Conservation (phyloP, 2,113 vertebrate species). For the Agapornis roseicollis region DNA sequence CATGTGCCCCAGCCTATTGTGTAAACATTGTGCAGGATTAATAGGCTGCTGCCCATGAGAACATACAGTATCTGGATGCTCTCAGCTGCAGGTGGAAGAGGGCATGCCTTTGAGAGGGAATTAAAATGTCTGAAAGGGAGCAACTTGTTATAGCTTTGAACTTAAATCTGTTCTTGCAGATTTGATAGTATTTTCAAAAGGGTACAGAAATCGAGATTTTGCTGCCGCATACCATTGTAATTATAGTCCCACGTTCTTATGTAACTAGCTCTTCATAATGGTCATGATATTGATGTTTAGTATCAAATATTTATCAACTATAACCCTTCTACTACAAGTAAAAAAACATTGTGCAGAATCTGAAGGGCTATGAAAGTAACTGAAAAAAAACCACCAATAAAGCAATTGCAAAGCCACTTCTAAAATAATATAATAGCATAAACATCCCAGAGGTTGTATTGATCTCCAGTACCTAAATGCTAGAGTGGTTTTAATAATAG, state of each 20-base stretch:
- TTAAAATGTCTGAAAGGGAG: neutral
- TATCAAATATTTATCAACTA: neutral
- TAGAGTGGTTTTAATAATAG: slow-evolving; percentile 71
- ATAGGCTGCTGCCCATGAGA: neutral
- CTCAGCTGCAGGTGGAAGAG: neutral
- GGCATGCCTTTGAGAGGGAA: neutral
- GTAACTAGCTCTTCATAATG: neutral
- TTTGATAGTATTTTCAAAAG: neutral
- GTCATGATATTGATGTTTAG: neutral
- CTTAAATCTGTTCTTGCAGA: neutral
- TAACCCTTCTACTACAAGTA: neutral
- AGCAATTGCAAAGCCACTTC: slow-evolving; percentile 43
- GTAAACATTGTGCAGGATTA: neutral
- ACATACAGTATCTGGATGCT: neutral
- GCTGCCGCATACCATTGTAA: neutral
- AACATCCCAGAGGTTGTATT: slow-evolving; percentile 49
- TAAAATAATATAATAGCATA: slow-evolving; percentile 56
- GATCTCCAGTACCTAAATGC: slow-evolving; percentile 59
- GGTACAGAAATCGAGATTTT: neutral
- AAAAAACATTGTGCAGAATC: neutral
- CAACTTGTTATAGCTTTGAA: neutral
- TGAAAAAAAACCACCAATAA: slow-evolving; percentile 49
- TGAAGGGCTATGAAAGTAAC: slow-evolving; percentile 38
- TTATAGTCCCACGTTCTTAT: neutral
- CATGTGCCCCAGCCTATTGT: neutral